These are phyloP conservation scores for Paraplagusia blochii DNA, from an alignment of 2,113 vertebrate genomes.

Conservation along the genomic window DNA sequence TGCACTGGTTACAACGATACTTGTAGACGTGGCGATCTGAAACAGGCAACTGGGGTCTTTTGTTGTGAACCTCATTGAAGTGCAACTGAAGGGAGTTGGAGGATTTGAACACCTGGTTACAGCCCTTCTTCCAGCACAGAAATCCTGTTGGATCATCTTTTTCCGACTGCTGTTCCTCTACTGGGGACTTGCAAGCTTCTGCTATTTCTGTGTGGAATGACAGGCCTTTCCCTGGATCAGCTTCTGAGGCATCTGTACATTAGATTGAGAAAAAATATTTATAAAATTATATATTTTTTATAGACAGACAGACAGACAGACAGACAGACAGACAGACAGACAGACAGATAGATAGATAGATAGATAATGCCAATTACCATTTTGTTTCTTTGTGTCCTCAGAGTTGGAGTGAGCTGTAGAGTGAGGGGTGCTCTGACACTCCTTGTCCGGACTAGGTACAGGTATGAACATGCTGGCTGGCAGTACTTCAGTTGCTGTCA, in stretches of 20 bases:
- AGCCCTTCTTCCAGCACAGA: slow-evolving; percentile 99
- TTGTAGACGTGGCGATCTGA: slow-evolving; percentile 98
- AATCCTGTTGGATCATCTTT: slow-evolving; percentile 89
- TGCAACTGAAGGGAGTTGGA: slow-evolving; percentile 93
- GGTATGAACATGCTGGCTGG: slow-evolving; percentile 97
- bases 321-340: too few relatives aligned
- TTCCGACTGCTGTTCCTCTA: slow-evolving; percentile 77
- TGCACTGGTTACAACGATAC: slow-evolving; percentile 98
- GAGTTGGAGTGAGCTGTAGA: slow-evolving; percentile 67
- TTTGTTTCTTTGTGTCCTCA: slow-evolving; percentile 85
- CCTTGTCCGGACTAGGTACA: slow-evolving; percentile 82
- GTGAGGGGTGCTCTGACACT: slow-evolving; percentile 70
- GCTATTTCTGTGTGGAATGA: slow-evolving; percentile 73
- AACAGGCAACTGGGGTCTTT: slow-evolving; percentile 93
- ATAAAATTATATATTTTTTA: slow-evolving; percentile 8
- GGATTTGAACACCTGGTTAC: slow-evolving; percentile 95
- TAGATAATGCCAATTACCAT: slow-evolving; percentile 74
- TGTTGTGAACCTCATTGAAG: slow-evolving; percentile 94
- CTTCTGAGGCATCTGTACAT: slow-evolving; percentile 78
- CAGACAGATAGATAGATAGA: not conserved
- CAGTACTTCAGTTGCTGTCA: slow-evolving; percentile 92
- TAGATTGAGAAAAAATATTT: slow-evolving; percentile 20
- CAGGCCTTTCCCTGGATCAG: slow-evolving; percentile 81
- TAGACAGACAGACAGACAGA: too few relatives aligned
- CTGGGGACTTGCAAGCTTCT: slow-evolving; percentile 82